A percentile compares a stretch with the other conserved stretches of the same genome.
Evolutionary conservation across 2,113 vertebrate species (phyloP).

Genomic region (Microcebus lehilahytsara): DNA sequence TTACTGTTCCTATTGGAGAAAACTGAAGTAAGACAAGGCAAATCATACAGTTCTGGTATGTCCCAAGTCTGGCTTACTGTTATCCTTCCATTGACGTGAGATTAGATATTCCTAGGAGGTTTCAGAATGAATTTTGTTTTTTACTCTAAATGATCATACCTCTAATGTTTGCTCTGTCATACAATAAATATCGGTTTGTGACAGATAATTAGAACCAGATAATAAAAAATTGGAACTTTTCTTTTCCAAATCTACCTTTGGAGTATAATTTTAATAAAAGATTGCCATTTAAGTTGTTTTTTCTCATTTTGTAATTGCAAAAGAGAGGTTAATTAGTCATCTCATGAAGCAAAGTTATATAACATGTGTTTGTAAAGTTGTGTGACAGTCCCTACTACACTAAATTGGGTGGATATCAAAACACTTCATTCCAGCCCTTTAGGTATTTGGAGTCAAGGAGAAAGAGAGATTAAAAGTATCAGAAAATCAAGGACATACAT

Average conservation of each 20-base stretch:
- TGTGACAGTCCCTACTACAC: neutral
- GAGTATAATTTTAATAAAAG: neutral
- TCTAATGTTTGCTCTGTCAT: neutral
- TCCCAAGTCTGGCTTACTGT: neutral
- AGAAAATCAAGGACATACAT: neutral
- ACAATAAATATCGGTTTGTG: neutral
- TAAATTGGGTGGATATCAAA: neutral
- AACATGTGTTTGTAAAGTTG: neutral
- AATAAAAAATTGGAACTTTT: constrained; percentile 1
- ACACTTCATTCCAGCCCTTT: neutral
- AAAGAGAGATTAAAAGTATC: neutral
- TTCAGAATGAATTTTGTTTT: constrained; percentile 20
- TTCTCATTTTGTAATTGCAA: neutral
- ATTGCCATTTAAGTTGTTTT: neutral
- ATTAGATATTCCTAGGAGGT: neutral
- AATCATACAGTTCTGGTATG: neutral
- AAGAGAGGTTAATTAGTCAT: neutral
- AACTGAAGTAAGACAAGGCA: neutral
- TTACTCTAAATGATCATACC: neutral
- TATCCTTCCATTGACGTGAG: neutral
- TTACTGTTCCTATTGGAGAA: neutral
- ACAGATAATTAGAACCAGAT: neutral
- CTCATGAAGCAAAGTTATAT: neutral
- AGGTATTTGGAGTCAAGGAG: neutral
- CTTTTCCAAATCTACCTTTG: constrained; percentile 21